These are phyloP conservation scores for Drosophila bifasciata DNA, from an alignment of 1,140 invertebrate species.

Conservation along the genomic window DNA sequence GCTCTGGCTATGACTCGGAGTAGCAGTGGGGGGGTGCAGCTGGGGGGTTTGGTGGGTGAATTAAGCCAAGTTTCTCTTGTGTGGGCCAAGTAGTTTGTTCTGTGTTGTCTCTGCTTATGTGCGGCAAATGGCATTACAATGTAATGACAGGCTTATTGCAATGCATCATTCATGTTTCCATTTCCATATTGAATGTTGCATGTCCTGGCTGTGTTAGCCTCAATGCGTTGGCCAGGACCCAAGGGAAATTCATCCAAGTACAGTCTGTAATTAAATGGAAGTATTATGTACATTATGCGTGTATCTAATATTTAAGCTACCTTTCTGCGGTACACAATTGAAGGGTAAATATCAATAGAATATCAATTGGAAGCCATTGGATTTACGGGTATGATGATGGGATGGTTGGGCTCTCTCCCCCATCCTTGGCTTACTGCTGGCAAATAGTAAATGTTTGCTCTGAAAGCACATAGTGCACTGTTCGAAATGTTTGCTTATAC, in stretches of 20 bases:
- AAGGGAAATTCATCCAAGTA: background rate
- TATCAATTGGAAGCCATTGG: slow-evolving; percentile 43
- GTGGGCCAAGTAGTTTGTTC: slow-evolving; percentile 43
- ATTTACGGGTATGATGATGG: background rate
- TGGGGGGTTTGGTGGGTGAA: slow-evolving; percentile 46
- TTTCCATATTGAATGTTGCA: slow-evolving; percentile 11
- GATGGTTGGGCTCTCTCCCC: background rate
- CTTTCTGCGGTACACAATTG: too few species aligned
- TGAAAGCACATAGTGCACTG: slow-evolving; percentile 14
- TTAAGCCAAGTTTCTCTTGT: slow-evolving; percentile 33
- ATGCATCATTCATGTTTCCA: slow-evolving; percentile 32
- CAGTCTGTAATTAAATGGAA: slow-evolving; percentile 44
- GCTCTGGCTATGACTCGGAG: background rate
- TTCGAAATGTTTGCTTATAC: background rate
- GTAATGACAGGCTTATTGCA: slow-evolving; percentile 48
- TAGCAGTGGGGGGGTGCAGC: background rate
- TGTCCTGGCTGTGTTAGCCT: slow-evolving; percentile 17
- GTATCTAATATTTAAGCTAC: too few species aligned
- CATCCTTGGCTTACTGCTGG: slow-evolving; percentile 35
- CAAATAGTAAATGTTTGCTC: slow-evolving; percentile 55
- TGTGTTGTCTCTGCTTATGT: slow-evolving; percentile 12
- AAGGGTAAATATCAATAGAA: slow-evolving; percentile 11
- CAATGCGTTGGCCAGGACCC: slow-evolving; percentile 9
- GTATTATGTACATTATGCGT: background rate
- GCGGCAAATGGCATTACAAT: slow-evolving; percentile 37